Conservation (phyloP, 2,888 invertebrate species). For the Megastigmus dorsalis region DNA sequence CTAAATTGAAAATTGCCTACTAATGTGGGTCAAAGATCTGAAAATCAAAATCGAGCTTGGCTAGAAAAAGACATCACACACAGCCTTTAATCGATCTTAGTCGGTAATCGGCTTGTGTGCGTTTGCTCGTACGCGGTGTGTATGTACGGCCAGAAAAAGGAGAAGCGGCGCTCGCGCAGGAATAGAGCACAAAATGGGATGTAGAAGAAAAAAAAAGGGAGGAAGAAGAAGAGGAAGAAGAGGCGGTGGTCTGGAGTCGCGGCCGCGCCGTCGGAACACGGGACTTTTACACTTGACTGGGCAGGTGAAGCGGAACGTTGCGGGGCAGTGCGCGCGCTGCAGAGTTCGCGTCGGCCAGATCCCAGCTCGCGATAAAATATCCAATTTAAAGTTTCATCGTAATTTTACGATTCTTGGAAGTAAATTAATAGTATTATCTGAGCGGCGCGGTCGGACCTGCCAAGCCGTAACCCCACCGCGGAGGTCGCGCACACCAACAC, state of each 20-base stretch:
- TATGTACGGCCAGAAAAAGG: background rate
- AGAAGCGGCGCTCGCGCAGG: conserved; percentile 1
- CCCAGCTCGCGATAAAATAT: conserved; percentile 67
- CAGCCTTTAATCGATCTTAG: too few species aligned
- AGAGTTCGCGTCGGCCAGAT: conserved; percentile 60
- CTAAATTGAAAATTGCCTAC: too few species aligned
- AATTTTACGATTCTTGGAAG: conserved; percentile 72
- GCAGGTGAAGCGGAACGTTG: conserved; percentile 31
- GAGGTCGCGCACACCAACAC: conserved; percentile 16
- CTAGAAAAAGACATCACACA: too few species aligned
- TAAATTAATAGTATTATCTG: conserved; percentile 73
- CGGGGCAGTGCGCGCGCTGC: too few species aligned
- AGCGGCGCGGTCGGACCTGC: conserved; percentile 37
- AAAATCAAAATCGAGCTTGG: too few species aligned
- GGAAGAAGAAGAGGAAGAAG: background rate
- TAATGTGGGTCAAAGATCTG: too few species aligned
- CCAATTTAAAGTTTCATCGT: conserved; percentile 72
- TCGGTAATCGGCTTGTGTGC: too few species aligned
- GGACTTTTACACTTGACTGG: conserved; percentile 1
- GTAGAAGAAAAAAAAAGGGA: conserved; percentile 26
- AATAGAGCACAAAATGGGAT: conserved; percentile 39
- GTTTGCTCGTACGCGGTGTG: too few species aligned
- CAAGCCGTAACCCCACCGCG: conserved; percentile 11
- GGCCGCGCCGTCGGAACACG: too few species aligned
- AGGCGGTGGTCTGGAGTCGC: background rate